Evolutionary conservation across 2,888 invertebrate species (phyloP).

Genomic region (Nemotelus pantherinus): DNA sequence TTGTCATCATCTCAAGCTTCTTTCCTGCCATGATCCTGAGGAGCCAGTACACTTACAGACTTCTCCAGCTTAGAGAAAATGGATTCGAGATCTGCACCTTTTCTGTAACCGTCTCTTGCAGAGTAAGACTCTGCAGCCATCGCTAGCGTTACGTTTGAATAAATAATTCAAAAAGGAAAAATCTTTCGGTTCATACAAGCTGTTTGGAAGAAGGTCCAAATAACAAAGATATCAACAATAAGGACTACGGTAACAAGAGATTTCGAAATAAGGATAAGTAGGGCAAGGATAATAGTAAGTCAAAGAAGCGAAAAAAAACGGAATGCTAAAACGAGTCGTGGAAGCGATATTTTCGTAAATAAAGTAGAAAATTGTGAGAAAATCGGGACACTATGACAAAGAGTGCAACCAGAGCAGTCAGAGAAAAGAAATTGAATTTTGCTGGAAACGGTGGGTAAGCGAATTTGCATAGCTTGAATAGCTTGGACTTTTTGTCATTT

Average conservation of each 20-base stretch:
- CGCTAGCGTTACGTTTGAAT: conserved; percentile 37
- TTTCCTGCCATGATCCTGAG: too few species aligned
- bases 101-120: too few species aligned
- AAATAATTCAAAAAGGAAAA: conserved; percentile 21
- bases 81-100: too few species aligned
- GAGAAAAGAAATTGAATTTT: too few species aligned
- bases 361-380: conserved; percentile 47
- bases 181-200: conserved; percentile 1
- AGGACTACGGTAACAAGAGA: not conserved
- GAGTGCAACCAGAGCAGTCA: conserved; percentile 6
- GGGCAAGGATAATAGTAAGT: not conserved
- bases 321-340: not conserved
- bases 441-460: too few species aligned
- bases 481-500: too few species aligned
- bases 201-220: not conserved
- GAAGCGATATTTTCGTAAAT: conserved; percentile 15
- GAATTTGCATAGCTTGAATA: too few species aligned
- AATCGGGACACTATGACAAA: conserved; percentile 30
- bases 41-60: too few species aligned
- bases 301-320: not conserved
- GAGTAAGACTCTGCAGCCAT: not conserved
- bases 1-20: not conserved
- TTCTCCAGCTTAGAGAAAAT: too few species aligned
- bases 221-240: not conserved
- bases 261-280: not conserved